These are phyloP conservation scores for Aldabrachelys gigantea DNA, from an alignment of 2,113 vertebrate genomes.

Conservation along the genomic window DNA sequence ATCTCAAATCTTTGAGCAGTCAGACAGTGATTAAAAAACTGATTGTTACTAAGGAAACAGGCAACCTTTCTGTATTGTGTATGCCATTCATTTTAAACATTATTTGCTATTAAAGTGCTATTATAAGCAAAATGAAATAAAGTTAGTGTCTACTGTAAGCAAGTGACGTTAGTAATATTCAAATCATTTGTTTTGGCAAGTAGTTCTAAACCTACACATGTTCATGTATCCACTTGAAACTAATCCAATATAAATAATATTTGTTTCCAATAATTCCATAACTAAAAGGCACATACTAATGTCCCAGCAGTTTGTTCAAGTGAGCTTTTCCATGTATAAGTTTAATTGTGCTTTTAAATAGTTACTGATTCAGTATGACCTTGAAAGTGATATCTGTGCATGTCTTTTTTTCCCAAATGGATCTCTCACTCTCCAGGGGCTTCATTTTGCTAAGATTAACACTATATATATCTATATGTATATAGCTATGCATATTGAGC, in stretches of 20 bases:
- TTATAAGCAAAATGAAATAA: slow-evolving; percentile 65
- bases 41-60: slow-evolving; percentile 29
- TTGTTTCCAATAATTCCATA: slow-evolving; percentile 68
- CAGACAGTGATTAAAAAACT: slow-evolving; percentile 52
- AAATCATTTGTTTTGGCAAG: slow-evolving; percentile 76
- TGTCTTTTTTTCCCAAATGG: slow-evolving; percentile 68
- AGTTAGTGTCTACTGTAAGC: slow-evolving; percentile 58
- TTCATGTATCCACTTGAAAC: slow-evolving; percentile 64
- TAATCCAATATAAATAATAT: slow-evolving; percentile 73
- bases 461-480: slow-evolving; percentile 47
- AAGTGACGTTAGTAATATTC: slow-evolving; percentile 61
- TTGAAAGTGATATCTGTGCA: slow-evolving; percentile 80
- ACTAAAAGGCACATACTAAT: slow-evolving; percentile 83
- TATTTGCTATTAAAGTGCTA: slow-evolving; percentile 68
- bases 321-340: slow-evolving; percentile 74
- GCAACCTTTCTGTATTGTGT: slow-evolving; percentile 29
- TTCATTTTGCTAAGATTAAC: slow-evolving; percentile 50
- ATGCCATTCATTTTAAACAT: slow-evolving; percentile 49
- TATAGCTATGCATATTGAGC: slow-evolving; percentile 63
- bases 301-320: slow-evolving; percentile 78
- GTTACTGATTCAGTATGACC: slow-evolving; percentile 72
- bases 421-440: slow-evolving; percentile 42
- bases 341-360: slow-evolving; percentile 83
- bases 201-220: slow-evolving; percentile 62
- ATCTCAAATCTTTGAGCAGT: slow-evolving; percentile 54